These are phyloP conservation scores for Lithophane ornitopus DNA, from an alignment of 2,888 invertebrate genomes.

Conservation along the genomic window DNA sequence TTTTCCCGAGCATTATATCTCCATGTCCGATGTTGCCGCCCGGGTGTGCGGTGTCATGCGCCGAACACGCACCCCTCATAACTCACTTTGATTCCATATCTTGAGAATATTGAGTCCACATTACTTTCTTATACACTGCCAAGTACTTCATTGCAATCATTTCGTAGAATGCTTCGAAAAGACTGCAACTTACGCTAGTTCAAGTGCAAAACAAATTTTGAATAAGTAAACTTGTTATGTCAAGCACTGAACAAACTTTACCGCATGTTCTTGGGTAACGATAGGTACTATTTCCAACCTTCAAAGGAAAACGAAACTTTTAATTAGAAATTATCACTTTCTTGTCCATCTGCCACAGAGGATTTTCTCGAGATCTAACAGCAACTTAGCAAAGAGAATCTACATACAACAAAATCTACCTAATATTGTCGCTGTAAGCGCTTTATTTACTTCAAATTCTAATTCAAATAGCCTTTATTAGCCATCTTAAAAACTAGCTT, in stretches of 20 bases:
- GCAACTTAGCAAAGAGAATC: too few species aligned
- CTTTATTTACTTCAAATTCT: too few species aligned
- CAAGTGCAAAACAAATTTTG: constrained; percentile 12
- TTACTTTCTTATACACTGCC: not conserved
- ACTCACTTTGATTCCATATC: not conserved
- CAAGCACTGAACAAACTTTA: not conserved
- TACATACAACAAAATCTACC: too few species aligned
- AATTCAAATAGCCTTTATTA: too few species aligned
- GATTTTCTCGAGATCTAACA: too few species aligned
- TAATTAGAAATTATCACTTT: not conserved
- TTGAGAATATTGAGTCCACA: not conserved
- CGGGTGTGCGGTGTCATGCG: not conserved
- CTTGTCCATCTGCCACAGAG: not conserved
- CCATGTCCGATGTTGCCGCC: not conserved
- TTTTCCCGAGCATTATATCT: not conserved
- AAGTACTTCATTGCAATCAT: not conserved
- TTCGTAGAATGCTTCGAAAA: not conserved
- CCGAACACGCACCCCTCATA: not conserved
- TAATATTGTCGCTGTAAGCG: too few species aligned
- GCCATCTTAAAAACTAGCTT: too few species aligned
- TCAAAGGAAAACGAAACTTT: not conserved
- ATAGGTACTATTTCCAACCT: not conserved
- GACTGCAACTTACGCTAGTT: not conserved
- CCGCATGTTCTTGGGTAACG: not conserved
- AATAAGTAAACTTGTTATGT: not conserved